phyloP scores from a whole-genome alignment of 2,113 vertebrate species.

The Plestiodon gilberti region DNA sequence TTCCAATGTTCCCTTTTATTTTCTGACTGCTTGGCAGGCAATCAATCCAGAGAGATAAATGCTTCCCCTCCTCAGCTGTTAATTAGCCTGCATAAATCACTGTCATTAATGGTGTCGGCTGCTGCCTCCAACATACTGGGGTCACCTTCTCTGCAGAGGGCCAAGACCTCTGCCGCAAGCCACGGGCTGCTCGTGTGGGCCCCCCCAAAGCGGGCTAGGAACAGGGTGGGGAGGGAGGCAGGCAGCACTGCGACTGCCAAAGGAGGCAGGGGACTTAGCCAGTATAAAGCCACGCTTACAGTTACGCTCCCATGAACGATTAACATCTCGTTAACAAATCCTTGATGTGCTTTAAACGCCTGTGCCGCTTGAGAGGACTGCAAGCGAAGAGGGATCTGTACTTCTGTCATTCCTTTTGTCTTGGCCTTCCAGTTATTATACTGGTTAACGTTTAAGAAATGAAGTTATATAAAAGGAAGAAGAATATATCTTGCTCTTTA shows the following conservation, averaged over 20 bases:
- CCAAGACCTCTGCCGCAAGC: not conserved
- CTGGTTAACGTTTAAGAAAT: too few species aligned
- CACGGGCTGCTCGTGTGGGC: not conserved
- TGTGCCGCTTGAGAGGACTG: not conserved
- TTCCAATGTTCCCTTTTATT: slow-evolving; percentile 10
- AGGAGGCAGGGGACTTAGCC: not conserved
- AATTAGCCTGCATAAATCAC: slow-evolving; percentile 17
- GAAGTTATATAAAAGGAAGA: not conserved
- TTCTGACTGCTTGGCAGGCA: slow-evolving; percentile 8
- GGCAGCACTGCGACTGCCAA: not conserved
- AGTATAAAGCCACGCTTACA: not conserved
- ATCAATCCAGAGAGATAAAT: slow-evolving; percentile 14
- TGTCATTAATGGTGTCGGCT: not conserved
- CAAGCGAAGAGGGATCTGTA: not conserved
- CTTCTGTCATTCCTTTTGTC: not conserved
- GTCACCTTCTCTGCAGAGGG: slow-evolving; percentile 4
- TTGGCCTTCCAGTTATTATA: too few species aligned
- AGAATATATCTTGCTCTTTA: not conserved
- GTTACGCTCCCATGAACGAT: not conserved
- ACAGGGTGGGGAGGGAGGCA: not conserved
- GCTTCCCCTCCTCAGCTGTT: not conserved
- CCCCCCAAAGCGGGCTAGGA: not conserved
- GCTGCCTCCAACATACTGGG: not conserved
- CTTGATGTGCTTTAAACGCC: not conserved
- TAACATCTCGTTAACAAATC: not conserved